phyloP scores from a whole-genome alignment of 2,888 invertebrate species.

The Agrotis clavis region DNA sequence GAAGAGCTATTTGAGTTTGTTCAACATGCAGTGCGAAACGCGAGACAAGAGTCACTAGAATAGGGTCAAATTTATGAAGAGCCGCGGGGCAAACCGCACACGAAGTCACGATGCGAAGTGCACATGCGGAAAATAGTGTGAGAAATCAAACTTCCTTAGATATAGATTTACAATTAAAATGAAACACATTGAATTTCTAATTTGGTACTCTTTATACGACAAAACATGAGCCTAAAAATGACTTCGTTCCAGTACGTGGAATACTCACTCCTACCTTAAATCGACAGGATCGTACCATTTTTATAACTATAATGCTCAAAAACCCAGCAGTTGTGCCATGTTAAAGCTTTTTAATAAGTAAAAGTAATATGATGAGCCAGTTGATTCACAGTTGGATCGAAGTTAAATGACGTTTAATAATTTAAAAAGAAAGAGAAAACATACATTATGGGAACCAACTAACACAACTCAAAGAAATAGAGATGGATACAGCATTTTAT shows the following conservation, averaged over 20 bases:
- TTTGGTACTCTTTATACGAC: background rate
- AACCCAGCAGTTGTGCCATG: background rate
- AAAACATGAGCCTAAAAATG: background rate
- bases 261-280: constrained; percentile 1
- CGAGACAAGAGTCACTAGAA: constrained; percentile 9
- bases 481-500: constrained; percentile 55
- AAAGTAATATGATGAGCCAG: background rate
- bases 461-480: constrained; percentile 57
- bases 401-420: constrained; percentile 1
- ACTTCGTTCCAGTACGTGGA: background rate
- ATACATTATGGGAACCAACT: constrained; percentile 8
- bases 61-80: constrained; percentile 20
- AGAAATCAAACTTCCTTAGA: background rate
- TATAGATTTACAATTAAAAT: background rate
- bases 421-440: constrained; percentile 3
- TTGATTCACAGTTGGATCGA: background rate
- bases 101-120: constrained; percentile 30
- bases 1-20: constrained; percentile 36
- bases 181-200: background rate
- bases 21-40: constrained; percentile 21
- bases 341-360: background rate
- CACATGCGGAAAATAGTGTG: constrained; percentile 7
- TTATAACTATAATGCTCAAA: too few relatives aligned
- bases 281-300: constrained; percentile 2
- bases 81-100: constrained; percentile 25